Percentiles rank a stretch among this genome's conserved stretches.
These are phyloP conservation scores for Agelastica alni DNA, from an alignment of 2,888 invertebrate species.

Conservation along the genomic window DNA sequence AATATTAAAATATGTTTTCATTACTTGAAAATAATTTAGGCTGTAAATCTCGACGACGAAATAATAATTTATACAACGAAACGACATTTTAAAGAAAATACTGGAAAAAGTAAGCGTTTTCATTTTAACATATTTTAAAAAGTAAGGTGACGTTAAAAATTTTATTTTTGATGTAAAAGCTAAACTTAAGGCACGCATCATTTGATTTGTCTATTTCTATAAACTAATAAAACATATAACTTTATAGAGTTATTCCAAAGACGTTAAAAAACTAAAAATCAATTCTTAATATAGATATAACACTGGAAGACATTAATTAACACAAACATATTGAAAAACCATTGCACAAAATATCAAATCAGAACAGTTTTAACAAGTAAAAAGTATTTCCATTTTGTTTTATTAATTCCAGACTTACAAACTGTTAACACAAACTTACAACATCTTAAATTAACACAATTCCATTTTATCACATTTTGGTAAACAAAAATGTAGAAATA, in stretches of 20 bases:
- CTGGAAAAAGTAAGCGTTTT: background rate
- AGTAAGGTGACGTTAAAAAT: background rate
- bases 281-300: too few relatives aligned
- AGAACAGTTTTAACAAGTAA: conserved; percentile 1
- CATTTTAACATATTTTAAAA: background rate
- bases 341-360: background rate
- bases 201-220: background rate
- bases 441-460: too few relatives aligned
- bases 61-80: too few relatives aligned
- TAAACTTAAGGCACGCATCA: conserved; percentile 5
- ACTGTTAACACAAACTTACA: too few relatives aligned
- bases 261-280: background rate
- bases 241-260: background rate
- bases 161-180: conserved; percentile 3
- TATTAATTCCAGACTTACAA: too few relatives aligned
- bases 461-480: too few relatives aligned
- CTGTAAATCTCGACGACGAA: too few relatives aligned
- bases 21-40: too few relatives aligned
- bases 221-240: background rate
- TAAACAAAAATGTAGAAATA: too few relatives aligned
- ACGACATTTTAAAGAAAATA: background rate
- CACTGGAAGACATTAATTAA: too few relatives aligned
- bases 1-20: background rate
- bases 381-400: too few relatives aligned
- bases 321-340: conserved; percentile 1